Evolutionary conservation across 2,797 vertebrate genomes (phyloP).

Genomic region (Anas bahamensis): DNA sequence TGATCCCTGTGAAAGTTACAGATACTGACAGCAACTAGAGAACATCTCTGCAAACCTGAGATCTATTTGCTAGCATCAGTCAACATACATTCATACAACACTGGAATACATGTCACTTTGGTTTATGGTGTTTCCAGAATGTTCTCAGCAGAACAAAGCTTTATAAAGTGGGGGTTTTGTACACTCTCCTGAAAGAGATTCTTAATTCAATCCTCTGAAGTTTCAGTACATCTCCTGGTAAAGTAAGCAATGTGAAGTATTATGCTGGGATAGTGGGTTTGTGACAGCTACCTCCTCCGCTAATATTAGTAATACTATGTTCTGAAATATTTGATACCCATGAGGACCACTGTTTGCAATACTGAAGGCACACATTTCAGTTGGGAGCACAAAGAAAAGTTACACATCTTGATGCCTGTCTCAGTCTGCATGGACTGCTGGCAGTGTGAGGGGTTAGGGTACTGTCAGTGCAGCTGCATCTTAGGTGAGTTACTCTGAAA

Average conservation of each 20-base stretch:
- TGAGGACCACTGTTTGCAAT: background rate
- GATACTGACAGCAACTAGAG: background rate
- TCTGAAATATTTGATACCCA: background rate
- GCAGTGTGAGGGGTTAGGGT: background rate
- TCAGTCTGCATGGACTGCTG: background rate
- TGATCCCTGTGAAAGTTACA: background rate
- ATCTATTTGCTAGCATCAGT: background rate
- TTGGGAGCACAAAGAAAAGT: background rate
- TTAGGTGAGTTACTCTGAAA: background rate
- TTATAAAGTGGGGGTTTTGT: background rate
- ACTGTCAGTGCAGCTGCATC: background rate
- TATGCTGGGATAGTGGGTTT: background rate
- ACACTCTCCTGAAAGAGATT: background rate
- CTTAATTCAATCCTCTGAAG: background rate
- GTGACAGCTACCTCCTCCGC: background rate
- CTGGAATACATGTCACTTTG: background rate
- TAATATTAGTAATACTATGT: background rate
- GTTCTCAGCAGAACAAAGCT: background rate
- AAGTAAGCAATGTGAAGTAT: background rate
- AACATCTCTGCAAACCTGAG: background rate
- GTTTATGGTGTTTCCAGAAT: background rate
- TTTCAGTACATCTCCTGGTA: background rate
- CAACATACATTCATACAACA: background rate
- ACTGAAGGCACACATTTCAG: background rate
- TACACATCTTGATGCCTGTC: background rate